These are phyloP conservation scores for Coleophora deauratella DNA, from an alignment of 2,888 invertebrate genomes.

Conservation along the genomic window DNA sequence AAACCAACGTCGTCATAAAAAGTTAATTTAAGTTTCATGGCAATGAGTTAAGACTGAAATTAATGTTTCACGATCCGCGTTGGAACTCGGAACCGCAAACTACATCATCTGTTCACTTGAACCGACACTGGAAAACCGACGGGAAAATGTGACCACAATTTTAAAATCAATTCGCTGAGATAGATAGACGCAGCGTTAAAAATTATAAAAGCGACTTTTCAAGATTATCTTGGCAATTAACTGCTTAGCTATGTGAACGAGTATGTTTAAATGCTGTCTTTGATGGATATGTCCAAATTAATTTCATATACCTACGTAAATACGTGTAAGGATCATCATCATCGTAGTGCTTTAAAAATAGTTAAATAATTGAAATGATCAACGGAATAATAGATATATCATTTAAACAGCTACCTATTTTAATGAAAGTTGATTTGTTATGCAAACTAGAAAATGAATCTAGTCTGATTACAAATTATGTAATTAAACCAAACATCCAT, in stretches of 20 bases:
- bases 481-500: too few species aligned
- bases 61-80: not conserved
- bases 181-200: conserved; percentile 2
- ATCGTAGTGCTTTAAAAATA: too few species aligned
- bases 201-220: conserved; percentile 1
- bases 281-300: conserved; percentile 1
- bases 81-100: conserved; percentile 27
- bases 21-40: conserved; percentile 18
- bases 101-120: conserved; percentile 49
- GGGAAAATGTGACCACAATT: conserved; percentile 39
- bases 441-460: too few species aligned
- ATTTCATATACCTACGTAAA: conserved; percentile 2
- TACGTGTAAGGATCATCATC: too few species aligned
- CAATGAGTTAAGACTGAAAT: conserved; percentile 3
- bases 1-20: conserved; percentile 1
- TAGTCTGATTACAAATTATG: not conserved
- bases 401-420: too few species aligned
- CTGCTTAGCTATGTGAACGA: not conserved
- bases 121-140: conserved; percentile 30
- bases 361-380: too few species aligned
- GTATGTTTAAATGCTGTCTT: not conserved
- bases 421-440: too few species aligned
- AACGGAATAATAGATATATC: too few species aligned
- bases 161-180: conserved; percentile 34
- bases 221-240: conserved; percentile 1